phyloP scores from a whole-genome alignment of 1,140 invertebrate genomes.

The Magallana angulata region DNA sequence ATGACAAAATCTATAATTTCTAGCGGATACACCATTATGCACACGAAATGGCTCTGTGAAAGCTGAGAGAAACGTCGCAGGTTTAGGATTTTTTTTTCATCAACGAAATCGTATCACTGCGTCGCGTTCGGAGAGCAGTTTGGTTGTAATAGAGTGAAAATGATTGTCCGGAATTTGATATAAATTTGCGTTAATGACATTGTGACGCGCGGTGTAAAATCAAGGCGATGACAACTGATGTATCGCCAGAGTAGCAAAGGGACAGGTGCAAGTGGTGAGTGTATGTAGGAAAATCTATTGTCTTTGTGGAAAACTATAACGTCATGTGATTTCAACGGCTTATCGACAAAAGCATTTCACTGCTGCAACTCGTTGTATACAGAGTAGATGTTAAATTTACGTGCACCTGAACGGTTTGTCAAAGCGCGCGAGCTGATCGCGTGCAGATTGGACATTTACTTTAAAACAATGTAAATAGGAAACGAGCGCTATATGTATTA shows the following conservation, averaged over 20 bases:
- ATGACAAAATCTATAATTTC: constrained; percentile 24
- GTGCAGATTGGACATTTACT: constrained; percentile 31
- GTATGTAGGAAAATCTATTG: constrained; percentile 35
- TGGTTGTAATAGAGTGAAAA: constrained; percentile 33
- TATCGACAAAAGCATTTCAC: constrained; percentile 13
- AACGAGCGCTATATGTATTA: constrained; percentile 26
- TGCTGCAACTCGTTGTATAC: not conserved
- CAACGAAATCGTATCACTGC: constrained; percentile 4
- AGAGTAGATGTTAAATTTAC: constrained; percentile 19
- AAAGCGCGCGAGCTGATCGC: constrained; percentile 20
- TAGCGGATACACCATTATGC: constrained; percentile 32
- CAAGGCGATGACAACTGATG: constrained; percentile 17
- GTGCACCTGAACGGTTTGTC: constrained; percentile 19
- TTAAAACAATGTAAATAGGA: constrained; percentile 32
- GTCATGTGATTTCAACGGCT: constrained; percentile 35
- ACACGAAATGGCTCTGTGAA: constrained; percentile 12
- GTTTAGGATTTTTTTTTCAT: constrained; percentile 19
- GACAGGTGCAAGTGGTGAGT: constrained; percentile 12
- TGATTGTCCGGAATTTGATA: constrained; percentile 36
- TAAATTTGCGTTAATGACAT: constrained; percentile 32
- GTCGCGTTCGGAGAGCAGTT: constrained; percentile 4
- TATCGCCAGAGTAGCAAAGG: constrained; percentile 8
- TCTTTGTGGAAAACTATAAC: constrained; percentile 31
- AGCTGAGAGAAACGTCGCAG: constrained; percentile 1
- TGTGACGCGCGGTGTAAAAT: constrained; percentile 27